Percentiles rank a stretch among this genome's conserved stretches.
phyloP scores from a whole-genome alignment of 2,113 vertebrate species.

The Sorex araneus region DNA sequence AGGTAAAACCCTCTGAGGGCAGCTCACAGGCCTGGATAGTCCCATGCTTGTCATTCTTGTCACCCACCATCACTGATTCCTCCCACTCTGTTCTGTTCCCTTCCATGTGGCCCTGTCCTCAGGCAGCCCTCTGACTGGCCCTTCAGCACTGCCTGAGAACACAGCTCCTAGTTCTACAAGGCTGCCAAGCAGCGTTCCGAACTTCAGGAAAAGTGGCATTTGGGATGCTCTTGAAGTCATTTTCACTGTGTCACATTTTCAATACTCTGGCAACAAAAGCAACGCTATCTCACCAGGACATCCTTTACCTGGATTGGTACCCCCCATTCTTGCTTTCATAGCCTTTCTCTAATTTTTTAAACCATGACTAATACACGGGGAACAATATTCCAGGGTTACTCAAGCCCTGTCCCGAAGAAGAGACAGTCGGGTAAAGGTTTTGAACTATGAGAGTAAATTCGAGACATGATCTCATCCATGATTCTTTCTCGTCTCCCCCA shows the following conservation, averaged over 20 bases:
- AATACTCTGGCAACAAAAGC: neutral
- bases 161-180: neutral
- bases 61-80: too few relatives aligned
- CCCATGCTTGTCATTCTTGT: rapidly evolving
- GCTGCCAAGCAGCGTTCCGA: neutral
- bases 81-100: neutral
- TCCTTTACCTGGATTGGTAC: neutral
- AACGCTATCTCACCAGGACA: neutral
- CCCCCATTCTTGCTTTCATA: neutral
- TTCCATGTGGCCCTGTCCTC: neutral
- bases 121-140: neutral
- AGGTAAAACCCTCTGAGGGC: neutral
- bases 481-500: neutral
- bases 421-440: neutral
- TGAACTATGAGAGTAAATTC: neutral
- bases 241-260: neutral
- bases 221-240: neutral
- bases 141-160: neutral
- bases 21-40: neutral
- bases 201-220: neutral
- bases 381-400: too few relatives aligned
- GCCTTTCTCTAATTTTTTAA: too few relatives aligned
- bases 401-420: neutral
- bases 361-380: too few relatives aligned
- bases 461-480: neutral